These are phyloP conservation scores for Halisarca cf. caerulea DNA, from an alignment of 37 sponge, comb jelly and placozoan species.

Conservation along the genomic window DNA sequence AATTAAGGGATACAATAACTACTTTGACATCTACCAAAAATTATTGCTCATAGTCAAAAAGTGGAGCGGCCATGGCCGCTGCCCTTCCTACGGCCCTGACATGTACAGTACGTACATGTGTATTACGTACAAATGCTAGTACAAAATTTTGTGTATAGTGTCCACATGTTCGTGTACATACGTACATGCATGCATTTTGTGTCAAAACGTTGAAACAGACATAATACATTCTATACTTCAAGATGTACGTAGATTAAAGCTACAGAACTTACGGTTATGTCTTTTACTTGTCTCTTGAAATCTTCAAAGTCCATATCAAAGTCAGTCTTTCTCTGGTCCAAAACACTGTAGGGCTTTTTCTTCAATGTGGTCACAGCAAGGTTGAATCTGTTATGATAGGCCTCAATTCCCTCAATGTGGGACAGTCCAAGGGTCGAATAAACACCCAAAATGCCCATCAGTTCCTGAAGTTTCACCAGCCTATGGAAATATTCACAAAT, in stretches of 20 bases:
- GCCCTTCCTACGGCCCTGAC: too few relatives aligned
- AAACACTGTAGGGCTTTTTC: slow-evolving; percentile 91
- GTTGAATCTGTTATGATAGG: slow-evolving; percentile 68
- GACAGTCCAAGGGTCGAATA: slow-evolving; percentile 82
- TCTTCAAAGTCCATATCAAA: slow-evolving; percentile 95
- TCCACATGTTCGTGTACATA: too few relatives aligned
- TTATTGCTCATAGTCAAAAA: too few relatives aligned
- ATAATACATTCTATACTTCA: not conserved
- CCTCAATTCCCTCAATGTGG: slow-evolving; percentile 93
- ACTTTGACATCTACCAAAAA: too few relatives aligned
- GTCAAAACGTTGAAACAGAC: not conserved
- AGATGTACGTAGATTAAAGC: too few relatives aligned
- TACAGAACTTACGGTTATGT: slow-evolving; percentile 53
- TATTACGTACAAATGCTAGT: too few relatives aligned
- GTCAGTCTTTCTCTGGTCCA: slow-evolving; percentile 85
- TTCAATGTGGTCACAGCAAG: slow-evolving; percentile 71
- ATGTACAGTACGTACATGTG: too few relatives aligned
- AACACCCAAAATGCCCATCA: slow-evolving; percentile 61
- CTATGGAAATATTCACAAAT: too few relatives aligned
- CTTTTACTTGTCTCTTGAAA: slow-evolving; percentile 71
- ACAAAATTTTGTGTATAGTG: too few relatives aligned
- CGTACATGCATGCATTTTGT: too few relatives aligned
- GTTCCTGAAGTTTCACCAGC: slow-evolving; percentile 68
- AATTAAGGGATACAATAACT: too few relatives aligned
- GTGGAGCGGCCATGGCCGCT: too few relatives aligned